A percentile compares a stretch with the other conserved stretches of the same genome.
phyloP scores from a whole-genome alignment of 2,888 invertebrate species.

The Calameuta filiformis region DNA sequence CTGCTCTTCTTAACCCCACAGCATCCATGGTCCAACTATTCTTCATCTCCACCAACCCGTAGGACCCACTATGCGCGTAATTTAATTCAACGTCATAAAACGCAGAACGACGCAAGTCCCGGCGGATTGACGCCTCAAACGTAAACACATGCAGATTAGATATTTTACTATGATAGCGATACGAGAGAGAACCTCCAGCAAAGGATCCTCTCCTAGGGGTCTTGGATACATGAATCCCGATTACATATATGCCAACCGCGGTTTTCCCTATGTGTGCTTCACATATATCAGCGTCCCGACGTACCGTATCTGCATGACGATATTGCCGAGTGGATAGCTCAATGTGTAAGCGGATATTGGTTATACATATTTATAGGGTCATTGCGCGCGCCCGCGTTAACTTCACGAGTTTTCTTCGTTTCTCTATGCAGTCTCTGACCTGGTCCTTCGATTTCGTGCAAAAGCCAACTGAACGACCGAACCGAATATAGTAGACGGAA shows the following conservation, averaged over 20 bases:
- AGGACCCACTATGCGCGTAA: conserved; percentile 18
- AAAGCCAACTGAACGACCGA: not conserved
- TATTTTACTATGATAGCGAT: conserved; percentile 49
- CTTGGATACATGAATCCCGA: conserved; percentile 26
- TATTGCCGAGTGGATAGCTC: conserved; percentile 46
- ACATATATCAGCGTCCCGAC: conserved; percentile 12
- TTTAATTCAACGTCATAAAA: conserved; percentile 36
- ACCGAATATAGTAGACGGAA: not conserved
- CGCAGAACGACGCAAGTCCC: conserved; percentile 24
- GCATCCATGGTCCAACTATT: not conserved
- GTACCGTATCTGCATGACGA: conserved; percentile 45
- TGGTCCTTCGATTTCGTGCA: not conserved
- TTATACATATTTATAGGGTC: conserved; percentile 56
- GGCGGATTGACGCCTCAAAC: conserved; percentile 48
- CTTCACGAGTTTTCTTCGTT: not conserved
- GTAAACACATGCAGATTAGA: conserved; percentile 58
- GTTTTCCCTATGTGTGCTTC: conserved; percentile 7
- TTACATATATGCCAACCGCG: conserved; percentile 11
- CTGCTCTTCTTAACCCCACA: not conserved
- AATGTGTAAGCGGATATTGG: conserved; percentile 56
- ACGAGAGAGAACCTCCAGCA: conserved; percentile 31
- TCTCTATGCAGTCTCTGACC: not conserved
- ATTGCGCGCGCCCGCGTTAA: not conserved
- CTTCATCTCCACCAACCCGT: not conserved
- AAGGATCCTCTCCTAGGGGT: conserved; percentile 41